Evolutionary conservation across 2,113 vertebrate species (phyloP).

Genomic region (Actinemys pallida): DNA sequence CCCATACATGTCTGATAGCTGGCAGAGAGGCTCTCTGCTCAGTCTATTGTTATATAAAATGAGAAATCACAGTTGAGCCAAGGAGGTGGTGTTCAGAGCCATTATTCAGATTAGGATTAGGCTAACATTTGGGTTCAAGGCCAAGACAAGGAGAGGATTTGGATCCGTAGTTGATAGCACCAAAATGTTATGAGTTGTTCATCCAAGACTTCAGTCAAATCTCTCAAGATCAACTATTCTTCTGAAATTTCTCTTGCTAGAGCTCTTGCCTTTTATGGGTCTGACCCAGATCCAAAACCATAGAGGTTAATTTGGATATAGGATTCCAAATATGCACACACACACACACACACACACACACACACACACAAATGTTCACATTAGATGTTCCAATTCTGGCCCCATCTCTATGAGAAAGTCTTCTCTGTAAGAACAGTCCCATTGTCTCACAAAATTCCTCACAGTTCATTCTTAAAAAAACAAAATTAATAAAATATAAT

Average conservation of each 20-base stretch:
- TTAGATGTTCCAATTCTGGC: fast-evolving
- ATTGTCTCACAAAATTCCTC: not conserved
- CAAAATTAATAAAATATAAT: fast-evolving
- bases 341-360: not conserved
- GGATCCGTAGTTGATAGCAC: fast-evolving
- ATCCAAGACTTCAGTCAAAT: not conserved
- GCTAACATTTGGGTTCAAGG: not conserved
- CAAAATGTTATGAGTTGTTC: fast-evolving
- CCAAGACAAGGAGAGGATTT: not conserved
- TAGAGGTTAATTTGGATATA: fast-evolving
- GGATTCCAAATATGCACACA: not conserved
- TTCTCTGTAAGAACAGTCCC: not conserved
- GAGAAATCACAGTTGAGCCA: not conserved
- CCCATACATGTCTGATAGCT: conserved; percentile 43
- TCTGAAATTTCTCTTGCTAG: not conserved
- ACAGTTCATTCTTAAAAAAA: not conserved
- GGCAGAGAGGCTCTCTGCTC: not conserved
- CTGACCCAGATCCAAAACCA: not conserved
- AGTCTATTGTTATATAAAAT: not conserved
- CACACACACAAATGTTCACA: not conserved
- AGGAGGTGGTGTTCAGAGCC: not conserved
- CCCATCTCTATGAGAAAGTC: not conserved
- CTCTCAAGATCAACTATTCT: not conserved
- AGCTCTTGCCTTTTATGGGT: not conserved
- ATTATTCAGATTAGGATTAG: not conserved